A percentile compares a stretch with the other conserved stretches of the same genome.
Evolutionary conservation across 2,888 invertebrate species (phyloP).

Genomic region (Drosophila mimetica): DNA sequence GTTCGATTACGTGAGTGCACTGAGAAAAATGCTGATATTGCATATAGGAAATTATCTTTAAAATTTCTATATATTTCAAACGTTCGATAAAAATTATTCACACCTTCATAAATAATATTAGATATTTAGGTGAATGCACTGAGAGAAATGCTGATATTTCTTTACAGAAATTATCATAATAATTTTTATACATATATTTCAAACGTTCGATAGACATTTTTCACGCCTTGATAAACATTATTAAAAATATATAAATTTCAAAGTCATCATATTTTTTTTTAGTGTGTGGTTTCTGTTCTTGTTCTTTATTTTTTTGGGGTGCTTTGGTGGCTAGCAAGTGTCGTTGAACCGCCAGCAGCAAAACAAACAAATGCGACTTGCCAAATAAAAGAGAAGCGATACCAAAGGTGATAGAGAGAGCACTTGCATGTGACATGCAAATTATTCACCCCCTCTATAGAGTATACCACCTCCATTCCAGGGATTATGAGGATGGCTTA

Average conservation of each 20-base stretch:
- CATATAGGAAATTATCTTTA: not conserved
- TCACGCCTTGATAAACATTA: no score
- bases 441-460: constrained; percentile 13
- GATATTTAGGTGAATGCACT: constrained; percentile 24
- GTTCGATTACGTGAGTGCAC: constrained; percentile 29
- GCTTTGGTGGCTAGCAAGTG: constrained; percentile 13
- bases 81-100: no score
- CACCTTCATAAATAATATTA: no score
- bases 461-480: no score
- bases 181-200: no score
- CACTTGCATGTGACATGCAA: constrained; percentile 6
- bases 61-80: not conserved
- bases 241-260: no score
- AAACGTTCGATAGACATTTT: no score
- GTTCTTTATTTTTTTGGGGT: constrained; percentile 6
- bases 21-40: not conserved
- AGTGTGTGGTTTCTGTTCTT: constrained; percentile 3
- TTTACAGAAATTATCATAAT: not conserved
- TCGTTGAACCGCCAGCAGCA: constrained; percentile 41
- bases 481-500: not conserved
- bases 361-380: constrained; percentile 12
- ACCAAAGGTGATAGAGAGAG: constrained; percentile 4
- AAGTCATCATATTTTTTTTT: not conserved
- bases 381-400: constrained; percentile 8
- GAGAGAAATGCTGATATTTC: not conserved